Evolutionary conservation across 2,113 vertebrate genomes (phyloP).

Genomic region (Chlamydotis undulata): DNA sequence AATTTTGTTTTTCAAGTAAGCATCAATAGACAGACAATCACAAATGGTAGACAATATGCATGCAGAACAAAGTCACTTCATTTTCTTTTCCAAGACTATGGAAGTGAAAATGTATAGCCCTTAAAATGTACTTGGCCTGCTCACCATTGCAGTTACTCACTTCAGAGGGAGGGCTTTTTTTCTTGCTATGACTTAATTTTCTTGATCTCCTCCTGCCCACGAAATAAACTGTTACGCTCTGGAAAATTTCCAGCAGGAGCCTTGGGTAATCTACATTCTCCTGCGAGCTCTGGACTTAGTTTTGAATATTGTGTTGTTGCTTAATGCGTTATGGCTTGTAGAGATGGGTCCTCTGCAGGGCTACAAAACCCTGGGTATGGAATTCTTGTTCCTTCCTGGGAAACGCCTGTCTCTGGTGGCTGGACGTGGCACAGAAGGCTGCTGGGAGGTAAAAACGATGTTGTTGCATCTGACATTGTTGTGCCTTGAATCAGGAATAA

Average conservation of each 20-base stretch:
- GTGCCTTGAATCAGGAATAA: background rate
- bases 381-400: background rate
- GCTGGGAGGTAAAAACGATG: background rate
- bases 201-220: background rate
- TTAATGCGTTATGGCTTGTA: background rate
- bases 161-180: background rate
- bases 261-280: background rate
- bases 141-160: background rate
- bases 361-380: background rate
- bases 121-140: background rate
- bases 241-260: background rate
- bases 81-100: background rate
- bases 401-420: background rate
- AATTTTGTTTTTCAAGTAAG: conserved; percentile 58
- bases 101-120: background rate
- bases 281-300: background rate
- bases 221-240: background rate
- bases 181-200: background rate
- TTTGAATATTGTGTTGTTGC: background rate
- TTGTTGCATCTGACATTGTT: background rate
- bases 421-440: background rate
- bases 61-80: conserved; percentile 3
- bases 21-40: conserved; percentile 45
- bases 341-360: background rate
- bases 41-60: conserved; percentile 27